Base-by-base conservation (phyloP, 2,888 invertebrate species). In the Petrolisthes manimaculis region DNA sequence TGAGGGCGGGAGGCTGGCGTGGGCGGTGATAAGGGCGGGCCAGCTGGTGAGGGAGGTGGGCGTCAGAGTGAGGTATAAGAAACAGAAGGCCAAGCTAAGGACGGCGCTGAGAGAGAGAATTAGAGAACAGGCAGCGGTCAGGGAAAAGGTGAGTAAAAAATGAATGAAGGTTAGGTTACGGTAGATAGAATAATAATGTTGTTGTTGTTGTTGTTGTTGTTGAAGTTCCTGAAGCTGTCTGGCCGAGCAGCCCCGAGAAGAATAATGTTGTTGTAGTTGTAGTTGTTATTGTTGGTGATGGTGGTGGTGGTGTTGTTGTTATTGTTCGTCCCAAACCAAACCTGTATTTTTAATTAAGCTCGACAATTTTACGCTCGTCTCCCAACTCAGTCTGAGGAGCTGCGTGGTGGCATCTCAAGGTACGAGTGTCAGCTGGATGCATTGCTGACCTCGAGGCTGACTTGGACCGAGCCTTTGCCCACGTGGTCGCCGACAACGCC, bases 21-120 rank as follows among this genome's bases (percentile, higher is more conserved):
- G 88, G 88, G 88, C 88, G n/a, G 84, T 88, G 74, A 56, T 88
- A 81, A 56, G 84, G 81, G 84, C 84, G 21, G 88, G 88, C 4
- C 84, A 84, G 67, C 24, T 88, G 53, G 88, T 88, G 53, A 61
- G 69, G 67, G 80, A 54, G 8, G 67, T 84, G 75, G 79, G 84
- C n/a, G 84, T 88, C n/a, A 80, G 84, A 61, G 84, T 84, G 14
- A 79, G 54, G 37, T 84, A 88, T 75, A 88, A 67, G 75, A 67
- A 84, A 55, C 8, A 54, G 21, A 84, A 88, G 75, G 84, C 80
- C 71, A 81, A 80, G 61, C 84, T 88, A 18, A 71, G 88, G 54
- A 21, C 53, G 56, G 84, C 80, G 12, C 75, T 88, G 18, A 80
- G 75, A 12, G 84, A 88, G 67, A 84, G 67, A 67, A 84, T 88